Evolutionary conservation across 2,888 invertebrate genomes (phyloP), one percentile per base, ranked within the genome.

Genomic region (Conchocele bisecta): DNA sequence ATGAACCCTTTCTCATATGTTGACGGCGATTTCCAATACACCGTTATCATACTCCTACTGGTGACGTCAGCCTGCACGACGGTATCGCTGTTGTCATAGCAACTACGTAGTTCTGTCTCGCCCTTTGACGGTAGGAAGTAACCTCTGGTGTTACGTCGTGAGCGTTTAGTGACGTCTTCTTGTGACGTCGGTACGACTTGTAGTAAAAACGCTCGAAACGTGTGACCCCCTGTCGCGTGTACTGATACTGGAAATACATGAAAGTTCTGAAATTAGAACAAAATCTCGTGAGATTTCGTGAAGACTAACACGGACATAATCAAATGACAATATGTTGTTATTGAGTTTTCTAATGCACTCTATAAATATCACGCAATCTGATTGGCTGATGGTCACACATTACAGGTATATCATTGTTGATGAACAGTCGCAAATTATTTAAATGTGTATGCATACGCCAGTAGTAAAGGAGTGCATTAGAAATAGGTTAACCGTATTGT

Each of bases 171-270:
- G 61, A 26, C 13, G 35, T 22, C 29, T 39, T 51, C 41, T 54
- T 63, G n/a, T 33, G 31, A 13, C 57, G 53, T 1, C 24, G 29
- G 24, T 17, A 60, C 41, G 11, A 50, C 56, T 56, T 65, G 70
- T 17, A 70, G 20, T 51, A 56, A 56, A 53, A 54, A 70, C n/a
- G 54, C 60, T 20, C 48, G 53, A 13, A 70, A 41, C 31, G 24
- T n/a, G 6, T 60, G 39, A 15, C 50, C 60, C 20, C 28, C 15
- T 11, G 26, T 51, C 31, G 11, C 11, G 15, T 6, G 22, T 33
- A 51, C 17, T 6, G 51, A 31, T 2, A 51, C 51, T 51, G 51
- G 35, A 51, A 51, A n/a, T n/a, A n/a, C n/a, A n/a, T n/a, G n/a
- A n/a, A n/a, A n/a, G n/a, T n/a, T n/a, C n/a, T n/a, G n/a, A n/a